Evolutionary conservation across 1,140 invertebrate species (phyloP), one percentile per base, ranked within the genome.

Genomic region (Mizuhopecten yessoensis): DNA sequence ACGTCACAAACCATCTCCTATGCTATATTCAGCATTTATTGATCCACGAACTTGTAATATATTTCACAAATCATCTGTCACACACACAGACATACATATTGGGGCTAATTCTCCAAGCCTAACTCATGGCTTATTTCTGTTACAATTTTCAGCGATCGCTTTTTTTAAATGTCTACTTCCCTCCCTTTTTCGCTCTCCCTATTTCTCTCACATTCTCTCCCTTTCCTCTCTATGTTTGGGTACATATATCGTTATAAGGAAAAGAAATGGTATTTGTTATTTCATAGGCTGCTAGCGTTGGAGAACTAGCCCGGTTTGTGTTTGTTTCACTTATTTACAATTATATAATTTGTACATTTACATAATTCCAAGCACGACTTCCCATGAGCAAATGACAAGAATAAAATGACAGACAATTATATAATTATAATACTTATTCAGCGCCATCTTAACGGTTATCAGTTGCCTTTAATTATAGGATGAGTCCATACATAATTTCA

Each of bases 121-220:
- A 57, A 57, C 23, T 57, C n/a, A 57, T 57, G 45, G 13, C 45
- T 57, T 20, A n/a, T n/a, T 17, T 10, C 17, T 15, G 42, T 0
- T 86, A 13, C 33, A 86, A 0, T 10, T 33, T n/a, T 23, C 33
- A 29, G 29, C 34, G 29, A 20, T 34, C 86, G 23, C 33, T 87
- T 34, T 92, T 20, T 45, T 75, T 42, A 92, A 88, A 0, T 86
- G 34, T 86, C 34, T 20, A n/a, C 10, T 33, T 23, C 34, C 13
- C 75, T 23, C 49, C 34, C 90, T 75, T 34, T 91, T 33, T 88
- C 88, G 49, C 34, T 57, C 34, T 88, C 87, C 57, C 90, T 87
- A 45, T 87, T 39, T 42, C n/a, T 34, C 39, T 45, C 45, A 42
- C 87, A 42, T 34, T 57, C 33, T 89, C 34, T 89, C 88, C 34